Base-by-base conservation (phyloP, 1,140 invertebrate genomes). In the Colletes gigas region DNA sequence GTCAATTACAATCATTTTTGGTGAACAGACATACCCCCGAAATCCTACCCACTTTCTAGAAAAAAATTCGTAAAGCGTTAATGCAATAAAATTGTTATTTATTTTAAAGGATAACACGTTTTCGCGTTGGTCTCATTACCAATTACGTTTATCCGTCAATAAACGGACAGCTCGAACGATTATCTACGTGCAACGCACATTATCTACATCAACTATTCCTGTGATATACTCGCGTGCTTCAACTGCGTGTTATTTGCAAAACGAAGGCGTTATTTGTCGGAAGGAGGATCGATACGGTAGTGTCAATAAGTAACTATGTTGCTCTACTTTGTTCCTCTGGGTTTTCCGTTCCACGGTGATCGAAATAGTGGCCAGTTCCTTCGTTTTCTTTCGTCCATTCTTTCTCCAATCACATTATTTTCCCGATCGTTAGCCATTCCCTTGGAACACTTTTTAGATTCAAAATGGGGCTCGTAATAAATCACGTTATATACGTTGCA, bases 71-170 rank as follows among this genome's bases (percentile, higher is more conserved):
- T 30, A 30, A 30, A 30, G 30, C 30, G 30, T 30, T 30, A 30
- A 30, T 30, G 30, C 2, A 30, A 30, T 30, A 30, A 30, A 30
- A 30, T 30, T 30, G 30, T 30, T 30, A 30, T 30, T 30, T 30
- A 30, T 30, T 30, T 30, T 30, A 30, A 30, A 30, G 30, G 30
- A 30, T 30, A 30, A 30, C 2, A 30, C 30, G 39, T 52, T 68
- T 17, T 19, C 71, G 47, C 55, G 63, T 30, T 74, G 57, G 62
- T 73, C 72, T 47, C 77, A 65, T 85, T 69, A 62, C 69, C 69
- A 76, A 84, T 85, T 85, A 83, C 65, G 12, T 85, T 78, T 85
- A 84, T 74, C 60, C 78, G 67, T 78, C 78, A 85, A 82, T 82
- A 84, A 85, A 83, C 63, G 67, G 74, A 78, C 47, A 59, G 57